These are phyloP conservation scores for Drosophila subobscura DNA, from an alignment of 1,140 invertebrate species.

Conservation along the genomic window DNA sequence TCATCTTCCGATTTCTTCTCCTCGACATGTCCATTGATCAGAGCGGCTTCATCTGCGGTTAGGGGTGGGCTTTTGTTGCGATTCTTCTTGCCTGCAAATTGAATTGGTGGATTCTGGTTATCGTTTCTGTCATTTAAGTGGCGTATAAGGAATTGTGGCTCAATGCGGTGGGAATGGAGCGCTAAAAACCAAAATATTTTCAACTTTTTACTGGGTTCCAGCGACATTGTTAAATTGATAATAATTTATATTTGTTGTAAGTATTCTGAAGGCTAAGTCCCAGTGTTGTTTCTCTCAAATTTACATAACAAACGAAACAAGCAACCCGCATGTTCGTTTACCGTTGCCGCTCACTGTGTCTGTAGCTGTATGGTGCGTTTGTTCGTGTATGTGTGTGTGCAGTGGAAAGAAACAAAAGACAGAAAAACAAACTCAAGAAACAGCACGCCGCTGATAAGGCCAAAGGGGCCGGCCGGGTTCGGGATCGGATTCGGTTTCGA, in stretches of 20 bases:
- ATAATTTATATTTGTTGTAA: too few species aligned
- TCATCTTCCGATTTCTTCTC: constrained; percentile 30
- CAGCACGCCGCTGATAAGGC: constrained; percentile 55
- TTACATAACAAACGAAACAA: constrained; percentile 54
- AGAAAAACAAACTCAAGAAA: constrained; percentile 55
- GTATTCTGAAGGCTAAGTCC: too few species aligned
- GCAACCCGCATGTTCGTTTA: constrained; percentile 19
- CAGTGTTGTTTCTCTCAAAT: background rate
- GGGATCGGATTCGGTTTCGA: constrained; percentile 14
- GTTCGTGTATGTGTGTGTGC: constrained; percentile 2
- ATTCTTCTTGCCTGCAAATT: constrained; percentile 64
- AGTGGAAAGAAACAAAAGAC: constrained; percentile 53
- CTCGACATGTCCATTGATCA: constrained; percentile 65
- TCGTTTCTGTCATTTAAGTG: background rate
- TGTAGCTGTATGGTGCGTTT: background rate
- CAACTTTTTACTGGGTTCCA: constrained; percentile 7
- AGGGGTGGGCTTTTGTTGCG: constrained; percentile 67
- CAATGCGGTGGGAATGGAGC: background rate
- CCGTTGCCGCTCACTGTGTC: constrained; percentile 20
- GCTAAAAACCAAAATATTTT: background rate
- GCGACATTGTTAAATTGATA: background rate
- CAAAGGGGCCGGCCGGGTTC: constrained; percentile 16
- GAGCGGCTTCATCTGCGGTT: constrained; percentile 18
- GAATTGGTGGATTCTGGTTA: background rate
- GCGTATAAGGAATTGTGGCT: too few species aligned